These are phyloP conservation scores for Ianthella basta DNA, from an alignment of 37 sponge, comb jelly and placozoan genomes.

Conservation along the genomic window DNA sequence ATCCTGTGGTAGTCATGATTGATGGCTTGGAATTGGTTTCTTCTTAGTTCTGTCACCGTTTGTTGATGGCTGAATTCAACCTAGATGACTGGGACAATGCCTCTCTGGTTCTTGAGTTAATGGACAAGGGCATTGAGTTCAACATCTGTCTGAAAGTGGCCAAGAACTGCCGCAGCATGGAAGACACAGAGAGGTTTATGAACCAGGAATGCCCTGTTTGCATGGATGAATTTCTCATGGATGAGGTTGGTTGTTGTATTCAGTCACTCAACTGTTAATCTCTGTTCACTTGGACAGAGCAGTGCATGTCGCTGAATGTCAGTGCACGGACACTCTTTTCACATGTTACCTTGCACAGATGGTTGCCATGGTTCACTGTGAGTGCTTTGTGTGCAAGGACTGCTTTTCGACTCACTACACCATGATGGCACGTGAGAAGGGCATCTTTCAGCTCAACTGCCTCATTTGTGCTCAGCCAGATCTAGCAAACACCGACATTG, in stretches of 20 bases:
- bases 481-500: conserved; percentile 49
- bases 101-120: conserved; percentile 52
- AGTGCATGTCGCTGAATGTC: no score
- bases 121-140: conserved; percentile 48
- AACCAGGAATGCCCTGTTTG: conserved; percentile 84
- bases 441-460: conserved; percentile 78
- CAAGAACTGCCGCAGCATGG: conserved; percentile 41
- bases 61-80: conserved; percentile 77
- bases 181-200: conserved; percentile 57
- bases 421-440: conserved; percentile 62
- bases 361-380: conserved; percentile 74
- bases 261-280: no score
- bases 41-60: conserved; percentile 46
- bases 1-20: no score
- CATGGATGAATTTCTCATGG: conserved; percentile 22
- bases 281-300: no score
- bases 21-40: not conserved
- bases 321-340: no score
- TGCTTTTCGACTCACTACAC: conserved; percentile 71
- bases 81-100: conserved; percentile 46
- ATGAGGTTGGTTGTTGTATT: conserved; percentile 89
- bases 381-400: conserved; percentile 64
- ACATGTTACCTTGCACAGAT: conserved; percentile 25
- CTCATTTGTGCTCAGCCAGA: conserved; percentile 76
- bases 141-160: conserved; percentile 37